Evolutionary conservation across 2,888 invertebrate genomes (phyloP), one percentile per base, ranked within the genome.

Genomic region (Aleiodes alternator): DNA sequence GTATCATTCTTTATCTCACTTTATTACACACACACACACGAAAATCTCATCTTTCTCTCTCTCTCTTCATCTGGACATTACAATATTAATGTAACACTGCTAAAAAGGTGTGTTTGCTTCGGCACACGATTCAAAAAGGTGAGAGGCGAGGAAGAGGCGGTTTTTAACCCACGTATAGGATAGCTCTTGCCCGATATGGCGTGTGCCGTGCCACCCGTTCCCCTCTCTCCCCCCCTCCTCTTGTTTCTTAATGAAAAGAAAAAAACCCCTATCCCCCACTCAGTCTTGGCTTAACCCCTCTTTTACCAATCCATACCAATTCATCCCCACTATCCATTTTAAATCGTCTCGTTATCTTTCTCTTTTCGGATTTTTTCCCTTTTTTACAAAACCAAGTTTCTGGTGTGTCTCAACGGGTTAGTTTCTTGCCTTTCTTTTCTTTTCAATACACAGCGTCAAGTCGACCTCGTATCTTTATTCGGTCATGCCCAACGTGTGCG

Each of bases 91-190:
- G 87, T 86, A 88, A 87, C 87, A 86, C 84, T 82, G 86, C 85
- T 86, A 87, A 87, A 87, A 88, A 88, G 87, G 88, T 88, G 87
- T 87, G 87, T 85, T 87, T 86, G 87, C 86, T 85, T 68, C 75
- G 76, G 77, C 66, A 75, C 55, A 76, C 53, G 61, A 79, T 73
- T 73, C 74, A 73, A 68, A 69, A 75, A 79, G 77, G 72, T 72
- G 76, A 74, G 80, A 77, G 80, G 78, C 73, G 81, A 82, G 82
- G 81, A 78, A 82, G 82, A 83, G 81, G 80, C 83, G 81, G 82
- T 82, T 83, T 78, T 80, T 83, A 82, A 85, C 87, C 87, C 86
- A 87, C 88, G 88, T 88, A 68, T 31, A 87, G 85, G 85, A 84
- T 82, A 87, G 51, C 86, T 86, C 87, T 86, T 81, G 84, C 88